A percentile compares a stretch with the other conserved stretches of the same genome.
phyloP scores from a whole-genome alignment of 2,888 invertebrate genomes.

The Augochlorella aurata region DNA sequence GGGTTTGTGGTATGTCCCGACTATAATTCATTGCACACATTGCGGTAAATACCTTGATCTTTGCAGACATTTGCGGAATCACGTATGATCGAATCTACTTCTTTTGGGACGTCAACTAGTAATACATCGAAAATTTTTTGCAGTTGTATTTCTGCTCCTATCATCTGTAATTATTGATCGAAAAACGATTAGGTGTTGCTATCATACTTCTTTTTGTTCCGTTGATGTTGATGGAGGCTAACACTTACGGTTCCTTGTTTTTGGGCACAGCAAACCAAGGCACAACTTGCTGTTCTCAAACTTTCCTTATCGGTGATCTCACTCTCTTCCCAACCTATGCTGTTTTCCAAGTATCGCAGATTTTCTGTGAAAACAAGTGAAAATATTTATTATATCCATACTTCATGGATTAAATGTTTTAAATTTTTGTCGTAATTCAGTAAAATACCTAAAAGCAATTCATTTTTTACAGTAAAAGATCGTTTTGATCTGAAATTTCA shows the following conservation, averaged over 20 bases:
- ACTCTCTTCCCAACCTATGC: rapidly evolving
- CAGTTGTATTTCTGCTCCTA: background rate
- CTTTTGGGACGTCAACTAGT: background rate
- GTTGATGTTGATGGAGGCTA: background rate
- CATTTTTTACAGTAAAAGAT: too few relatives aligned
- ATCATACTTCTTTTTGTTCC: background rate
- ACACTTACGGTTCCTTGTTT: background rate
- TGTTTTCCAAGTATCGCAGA: rapidly evolving
- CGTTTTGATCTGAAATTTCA: too few relatives aligned
- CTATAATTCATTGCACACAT: too few relatives aligned
- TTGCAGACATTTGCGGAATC: rapidly evolving
- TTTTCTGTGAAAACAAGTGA: background rate
- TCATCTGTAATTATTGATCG: background rate
- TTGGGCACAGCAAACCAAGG: background rate
- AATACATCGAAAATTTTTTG: background rate
- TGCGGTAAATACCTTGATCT: background rate
- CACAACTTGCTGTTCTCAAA: background rate
- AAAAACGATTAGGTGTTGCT: background rate
- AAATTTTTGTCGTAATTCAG: too few relatives aligned
- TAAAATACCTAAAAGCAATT: too few relatives aligned
- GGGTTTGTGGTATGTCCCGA: too few relatives aligned
- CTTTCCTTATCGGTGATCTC: background rate
- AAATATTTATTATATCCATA: background rate
- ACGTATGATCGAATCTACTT: rapidly evolving
- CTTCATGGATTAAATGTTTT: too few relatives aligned